Evolutionary conservation across 2,113 vertebrate genomes (phyloP), one percentile per base, ranked within the genome.

Genomic region (Martes martes): DNA sequence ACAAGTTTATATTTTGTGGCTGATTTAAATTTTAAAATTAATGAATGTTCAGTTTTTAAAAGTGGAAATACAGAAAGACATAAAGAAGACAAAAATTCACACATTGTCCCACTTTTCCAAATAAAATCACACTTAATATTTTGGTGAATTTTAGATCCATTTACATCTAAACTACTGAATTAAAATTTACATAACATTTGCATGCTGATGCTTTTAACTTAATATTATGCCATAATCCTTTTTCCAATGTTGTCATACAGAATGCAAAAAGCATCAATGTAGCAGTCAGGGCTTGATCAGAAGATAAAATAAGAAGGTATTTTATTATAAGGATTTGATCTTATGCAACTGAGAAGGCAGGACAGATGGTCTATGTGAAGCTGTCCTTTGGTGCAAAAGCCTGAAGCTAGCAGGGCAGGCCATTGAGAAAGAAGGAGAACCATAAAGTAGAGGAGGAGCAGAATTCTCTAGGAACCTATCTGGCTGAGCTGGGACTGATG

Each of bases 1-100:
- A 55, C n/a, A 82, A 93, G 16, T 89, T 92, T 81, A 67, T 89
- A 45, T 81, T 96, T 94, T 95, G 14, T 42, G 78, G 7, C 21
- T 95, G 42, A 92, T 63, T 91, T 96, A 84, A 96, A 76, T 90
- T 9, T 76, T 81, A 90, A 96, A 96, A 96, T 90, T 90, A 97
- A 89, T 95, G 57, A 39, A 57, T 31, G 13, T 19, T 92, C 73
- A 84, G 87, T 97, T 97, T 80, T 45, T 16, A 85, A 94, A 71
- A 73, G 26, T 55, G 7, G 59, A 82, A 92, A 92, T 50, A 88
- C 11, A 81, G 19, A 67, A 95, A 88, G 28, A 39, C 61, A 86
- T 76, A 78, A 87, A 47, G 74, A 57, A 71, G 69, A 78, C 18
- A 93, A 90, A 94, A 95, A 94, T 69, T 94, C 84, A 59, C 36